A percentile compares a stretch with the other conserved stretches of the same genome.
Evolutionary conservation across 2,113 vertebrate species (phyloP).

Genomic region (Leucopternis melanops): DNA sequence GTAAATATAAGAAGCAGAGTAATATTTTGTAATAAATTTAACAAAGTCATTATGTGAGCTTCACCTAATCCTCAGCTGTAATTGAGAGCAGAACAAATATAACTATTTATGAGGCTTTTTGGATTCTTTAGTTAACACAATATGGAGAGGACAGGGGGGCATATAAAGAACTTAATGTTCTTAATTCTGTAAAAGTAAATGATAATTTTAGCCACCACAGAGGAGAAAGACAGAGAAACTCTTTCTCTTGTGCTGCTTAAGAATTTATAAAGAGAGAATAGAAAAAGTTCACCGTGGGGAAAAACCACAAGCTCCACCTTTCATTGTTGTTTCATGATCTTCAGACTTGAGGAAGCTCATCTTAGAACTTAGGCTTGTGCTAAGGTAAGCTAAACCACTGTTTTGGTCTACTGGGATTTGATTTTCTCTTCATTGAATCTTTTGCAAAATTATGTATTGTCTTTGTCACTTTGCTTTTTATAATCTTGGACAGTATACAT

Average conservation of each 20-base stretch:
- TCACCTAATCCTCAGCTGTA: background rate
- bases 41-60: background rate
- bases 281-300: rapidly evolving
- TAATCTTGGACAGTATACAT: background rate
- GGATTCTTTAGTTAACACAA: background rate
- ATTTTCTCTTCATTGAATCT: background rate
- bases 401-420: background rate
- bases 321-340: background rate
- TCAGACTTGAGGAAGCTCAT: background rate
- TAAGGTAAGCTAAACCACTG: background rate
- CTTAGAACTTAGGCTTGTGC: background rate
- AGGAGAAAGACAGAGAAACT: background rate
- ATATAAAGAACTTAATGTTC: background rate
- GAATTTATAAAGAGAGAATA: background rate
- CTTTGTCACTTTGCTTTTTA: background rate
- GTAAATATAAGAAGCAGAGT: background rate
- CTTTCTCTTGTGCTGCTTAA: background rate
- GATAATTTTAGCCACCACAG: background rate
- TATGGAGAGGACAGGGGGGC: background rate
- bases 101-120: background rate
- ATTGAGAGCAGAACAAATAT: background rate
- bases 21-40: background rate
- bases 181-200: background rate
- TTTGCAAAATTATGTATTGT: background rate
- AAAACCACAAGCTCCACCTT: background rate